These are phyloP conservation scores for Salpingus planirostris DNA, from an alignment of 2,888 invertebrate species.

Conservation along the genomic window DNA sequence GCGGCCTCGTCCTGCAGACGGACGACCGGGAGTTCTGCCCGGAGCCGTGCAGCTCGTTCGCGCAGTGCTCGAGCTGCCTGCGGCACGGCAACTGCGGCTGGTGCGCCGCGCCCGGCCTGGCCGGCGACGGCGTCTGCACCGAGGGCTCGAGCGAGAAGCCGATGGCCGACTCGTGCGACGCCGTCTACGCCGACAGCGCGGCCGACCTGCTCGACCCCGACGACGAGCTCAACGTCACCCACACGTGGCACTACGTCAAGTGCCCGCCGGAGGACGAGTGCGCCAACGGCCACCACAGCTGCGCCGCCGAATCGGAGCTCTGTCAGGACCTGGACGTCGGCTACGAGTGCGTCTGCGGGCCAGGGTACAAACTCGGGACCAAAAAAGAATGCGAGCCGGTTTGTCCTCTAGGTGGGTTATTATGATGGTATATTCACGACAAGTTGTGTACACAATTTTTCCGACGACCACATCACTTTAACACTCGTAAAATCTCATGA, in stretches of 20 bases:
- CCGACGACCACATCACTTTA: too few species aligned
- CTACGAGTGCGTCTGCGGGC: conserved; percentile 80
- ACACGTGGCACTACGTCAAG: conserved; percentile 80
- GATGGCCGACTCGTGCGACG: conserved; percentile 45
- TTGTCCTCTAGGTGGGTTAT: conserved; percentile 55
- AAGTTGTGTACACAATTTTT: too few species aligned
- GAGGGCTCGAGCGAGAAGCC: conserved; percentile 76
- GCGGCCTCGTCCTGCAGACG: conserved; percentile 69
- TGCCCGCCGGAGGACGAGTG: conserved; percentile 95
- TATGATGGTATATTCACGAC: too few species aligned
- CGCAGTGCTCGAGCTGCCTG: conserved; percentile 79
- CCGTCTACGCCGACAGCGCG: conserved; percentile 31
- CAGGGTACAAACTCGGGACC: conserved; percentile 54
- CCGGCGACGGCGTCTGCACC: conserved; percentile 76
- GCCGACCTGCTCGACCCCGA: conserved; percentile 17
- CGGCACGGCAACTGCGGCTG: conserved; percentile 89
- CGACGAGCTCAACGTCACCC: conserved; percentile 45
- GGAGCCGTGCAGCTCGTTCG: conserved; percentile 71
- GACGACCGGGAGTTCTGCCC: conserved; percentile 67
- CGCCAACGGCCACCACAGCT: conserved; percentile 81
- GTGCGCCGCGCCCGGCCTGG: conserved; percentile 59
- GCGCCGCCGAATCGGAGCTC: conserved; percentile 76
- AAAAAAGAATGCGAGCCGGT: conserved; percentile 65
- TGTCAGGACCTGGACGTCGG: conserved; percentile 75
- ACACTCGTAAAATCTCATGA: too few species aligned